Evolutionary conservation across 2,888 invertebrate species (phyloP).

Genomic region (Platynereis dumerilii): DNA sequence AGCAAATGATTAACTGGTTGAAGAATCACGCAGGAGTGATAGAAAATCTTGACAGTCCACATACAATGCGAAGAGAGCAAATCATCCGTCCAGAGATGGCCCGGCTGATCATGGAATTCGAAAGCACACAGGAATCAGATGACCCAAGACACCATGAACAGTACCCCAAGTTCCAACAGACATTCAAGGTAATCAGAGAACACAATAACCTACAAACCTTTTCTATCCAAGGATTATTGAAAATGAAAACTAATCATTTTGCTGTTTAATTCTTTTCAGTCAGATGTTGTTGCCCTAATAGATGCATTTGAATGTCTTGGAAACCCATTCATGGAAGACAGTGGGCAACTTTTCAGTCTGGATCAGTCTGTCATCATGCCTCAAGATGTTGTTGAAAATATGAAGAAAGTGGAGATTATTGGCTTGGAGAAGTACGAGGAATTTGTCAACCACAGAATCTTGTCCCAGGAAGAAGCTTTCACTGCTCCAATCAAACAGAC

Average conservation of each 20-base stretch:
- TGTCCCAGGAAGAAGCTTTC: conserved; percentile 7
- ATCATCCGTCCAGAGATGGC: conserved; percentile 28
- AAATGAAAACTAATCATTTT: neutral
- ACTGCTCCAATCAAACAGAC: conserved; percentile 4
- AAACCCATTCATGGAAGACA: conserved; percentile 30
- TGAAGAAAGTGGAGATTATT: conserved; percentile 15
- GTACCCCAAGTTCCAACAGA: conserved; percentile 23
- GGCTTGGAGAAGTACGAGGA: neutral
- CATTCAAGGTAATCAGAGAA: conserved; percentile 24
- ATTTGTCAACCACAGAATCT: neutral
- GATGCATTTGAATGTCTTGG: conserved; percentile 26
- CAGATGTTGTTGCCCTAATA: conserved; percentile 23
- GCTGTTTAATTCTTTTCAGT: conserved; percentile 11
- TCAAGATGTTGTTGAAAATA: conserved; percentile 24
- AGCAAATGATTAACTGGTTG: conserved; percentile 27
- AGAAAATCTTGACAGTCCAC: conserved; percentile 26
- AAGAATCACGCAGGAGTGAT: conserved; percentile 29
- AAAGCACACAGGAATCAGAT: conserved; percentile 25
- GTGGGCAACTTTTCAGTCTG: conserved; percentile 26
- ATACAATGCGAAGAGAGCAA: conserved; percentile 24
- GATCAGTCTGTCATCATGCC: conserved; percentile 27
- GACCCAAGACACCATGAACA: conserved; percentile 29
- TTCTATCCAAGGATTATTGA: too few relatives aligned
- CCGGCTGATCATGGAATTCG: conserved; percentile 26
- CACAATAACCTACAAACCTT: neutral